These are phyloP conservation scores for Pipistrellus kuhlii DNA, from an alignment of 2,797 vertebrate genomes.

Conservation along the genomic window DNA sequence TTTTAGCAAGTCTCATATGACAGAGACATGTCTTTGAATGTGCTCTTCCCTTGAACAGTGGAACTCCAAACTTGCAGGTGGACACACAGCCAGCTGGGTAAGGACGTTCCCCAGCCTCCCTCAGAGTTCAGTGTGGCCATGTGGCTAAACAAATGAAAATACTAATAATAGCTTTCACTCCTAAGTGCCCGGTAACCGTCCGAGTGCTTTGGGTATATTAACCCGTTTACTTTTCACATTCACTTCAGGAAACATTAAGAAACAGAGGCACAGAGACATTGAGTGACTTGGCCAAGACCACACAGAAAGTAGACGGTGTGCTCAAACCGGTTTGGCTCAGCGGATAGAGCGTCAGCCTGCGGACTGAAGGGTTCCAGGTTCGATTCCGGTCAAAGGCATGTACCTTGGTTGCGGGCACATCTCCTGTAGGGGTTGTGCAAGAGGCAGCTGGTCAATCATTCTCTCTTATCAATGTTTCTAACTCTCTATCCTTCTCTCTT, in stretches of 20 bases:
- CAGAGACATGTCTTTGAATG: background rate
- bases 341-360: too few species aligned
- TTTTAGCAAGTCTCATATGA: background rate
- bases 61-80: background rate
- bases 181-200: background rate
- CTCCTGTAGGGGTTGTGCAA: too few species aligned
- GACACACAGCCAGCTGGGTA: background rate
- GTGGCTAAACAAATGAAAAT: background rate
- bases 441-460: too few species aligned
- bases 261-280: background rate
- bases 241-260: background rate
- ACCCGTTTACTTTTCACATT: constrained; percentile 9
- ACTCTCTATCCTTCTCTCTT: too few species aligned
- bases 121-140: background rate
- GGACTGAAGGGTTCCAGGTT: too few species aligned
- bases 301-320: background rate
- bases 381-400: too few species aligned
- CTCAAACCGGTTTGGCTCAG: too few species aligned
- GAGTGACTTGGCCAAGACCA: background rate
- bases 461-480: too few species aligned
- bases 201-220: background rate
- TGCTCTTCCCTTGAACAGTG: background rate
- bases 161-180: background rate
- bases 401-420: too few species aligned
- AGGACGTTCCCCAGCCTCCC: background rate